A percentile compares a stretch with the other conserved stretches of the same genome.
Evolutionary conservation across 2,113 vertebrate genomes (phyloP).

Genomic region (Cebidichthys violaceus): DNA sequence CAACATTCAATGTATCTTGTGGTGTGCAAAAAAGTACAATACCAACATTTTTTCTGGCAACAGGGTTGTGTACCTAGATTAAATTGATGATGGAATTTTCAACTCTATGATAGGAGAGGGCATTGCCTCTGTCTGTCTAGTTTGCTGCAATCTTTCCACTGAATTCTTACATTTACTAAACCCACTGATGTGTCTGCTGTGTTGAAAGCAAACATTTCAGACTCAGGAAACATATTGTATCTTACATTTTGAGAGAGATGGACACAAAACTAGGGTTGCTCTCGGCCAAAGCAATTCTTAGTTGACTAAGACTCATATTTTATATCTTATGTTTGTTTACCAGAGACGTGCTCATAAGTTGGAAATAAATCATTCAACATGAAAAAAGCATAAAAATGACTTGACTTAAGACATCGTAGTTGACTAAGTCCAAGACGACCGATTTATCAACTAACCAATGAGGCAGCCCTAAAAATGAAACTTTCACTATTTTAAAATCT

Average conservation of each 20-base stretch:
- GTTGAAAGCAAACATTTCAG: neutral
- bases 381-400: too few relatives aligned
- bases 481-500: neutral
- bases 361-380: too few relatives aligned
- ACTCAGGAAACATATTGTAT: neutral
- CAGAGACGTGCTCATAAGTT: too few relatives aligned
- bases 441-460: too few relatives aligned
- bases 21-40: too few relatives aligned
- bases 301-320: too few relatives aligned
- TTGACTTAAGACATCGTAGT: too few relatives aligned
- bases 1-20: too few relatives aligned
- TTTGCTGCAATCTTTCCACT: neutral
- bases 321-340: too few relatives aligned
- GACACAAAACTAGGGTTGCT: neutral
- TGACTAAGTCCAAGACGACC: too few relatives aligned
- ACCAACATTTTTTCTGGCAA: too few relatives aligned
- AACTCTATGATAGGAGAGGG: neutral
- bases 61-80: neutral
- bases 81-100: neutral
- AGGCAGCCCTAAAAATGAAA: neutral
- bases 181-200: neutral
- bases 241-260: neutral
- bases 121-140: neutral
- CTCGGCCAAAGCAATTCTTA: too few relatives aligned
- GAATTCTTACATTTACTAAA: neutral